Evolutionary conservation across 1,140 invertebrate genomes (phyloP).

Genomic region (Aradophagus sp.): DNA sequence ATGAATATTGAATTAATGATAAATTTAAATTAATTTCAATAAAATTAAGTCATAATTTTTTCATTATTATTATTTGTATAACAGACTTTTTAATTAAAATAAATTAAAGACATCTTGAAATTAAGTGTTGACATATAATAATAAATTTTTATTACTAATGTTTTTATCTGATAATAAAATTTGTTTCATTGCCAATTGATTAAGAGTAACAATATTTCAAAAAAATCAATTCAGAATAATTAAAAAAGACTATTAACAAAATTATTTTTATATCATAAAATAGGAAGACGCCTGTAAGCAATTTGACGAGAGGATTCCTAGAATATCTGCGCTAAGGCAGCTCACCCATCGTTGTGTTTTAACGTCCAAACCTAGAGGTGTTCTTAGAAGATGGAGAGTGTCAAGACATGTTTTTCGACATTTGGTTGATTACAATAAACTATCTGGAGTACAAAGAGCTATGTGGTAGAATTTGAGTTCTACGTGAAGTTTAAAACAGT

Average conservation of each 20-base stretch:
- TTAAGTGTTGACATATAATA: no score
- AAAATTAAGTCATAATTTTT: no score
- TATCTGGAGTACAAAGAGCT: conserved; percentile 90
- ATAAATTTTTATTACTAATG: background rate
- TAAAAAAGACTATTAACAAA: no score
- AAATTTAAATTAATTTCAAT: no score
- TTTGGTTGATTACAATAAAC: conserved; percentile 92
- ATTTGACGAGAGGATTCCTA: conserved; percentile 82
- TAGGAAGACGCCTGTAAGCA: conserved; percentile 82
- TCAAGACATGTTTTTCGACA: conserved; percentile 92
- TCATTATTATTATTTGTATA: background rate
- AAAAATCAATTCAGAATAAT: no score
- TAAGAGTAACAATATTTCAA: no score
- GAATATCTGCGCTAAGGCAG: conserved; percentile 80
- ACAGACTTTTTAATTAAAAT: background rate
- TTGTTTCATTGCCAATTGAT: no score
- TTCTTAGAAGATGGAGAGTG: conserved; percentile 84
- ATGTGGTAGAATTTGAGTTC: conserved; percentile 84
- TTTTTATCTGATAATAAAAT: background rate
- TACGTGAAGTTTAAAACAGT: no score
- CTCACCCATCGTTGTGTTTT: conserved; percentile 85
- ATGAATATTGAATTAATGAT: no score
- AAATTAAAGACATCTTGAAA: no score
- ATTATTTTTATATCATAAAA: no score
- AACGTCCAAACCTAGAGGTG: conserved; percentile 85